phyloP scores from a whole-genome alignment of 2,888 invertebrate genomes.

The Plagodis pulveraria region DNA sequence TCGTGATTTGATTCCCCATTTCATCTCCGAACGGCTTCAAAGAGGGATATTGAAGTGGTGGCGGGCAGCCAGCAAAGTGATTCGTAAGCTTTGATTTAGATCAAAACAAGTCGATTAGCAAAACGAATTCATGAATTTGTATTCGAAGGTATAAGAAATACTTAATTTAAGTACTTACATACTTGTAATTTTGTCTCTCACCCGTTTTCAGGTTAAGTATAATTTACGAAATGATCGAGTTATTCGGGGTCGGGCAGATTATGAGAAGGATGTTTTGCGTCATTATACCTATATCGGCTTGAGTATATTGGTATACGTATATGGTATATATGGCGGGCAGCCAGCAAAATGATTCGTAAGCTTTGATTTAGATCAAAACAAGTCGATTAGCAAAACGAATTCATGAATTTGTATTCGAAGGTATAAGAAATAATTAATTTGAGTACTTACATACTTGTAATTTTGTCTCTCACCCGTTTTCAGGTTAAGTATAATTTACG shows the following conservation, averaged over 20 bases:
- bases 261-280: no score
- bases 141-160: conserved; percentile 2
- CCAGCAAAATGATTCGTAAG: conserved; percentile 59
- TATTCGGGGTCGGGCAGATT: no score
- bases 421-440: not conserved
- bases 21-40: conserved; percentile 53
- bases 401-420: conserved; percentile 6
- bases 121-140: conserved; percentile 7
- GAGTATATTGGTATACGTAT: no score
- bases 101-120: conserved; percentile 56
- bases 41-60: conserved; percentile 49
- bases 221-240: no score
- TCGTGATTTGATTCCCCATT: conserved; percentile 36
- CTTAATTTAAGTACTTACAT: not conserved
- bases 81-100: conserved; percentile 69
- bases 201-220: no score
- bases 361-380: conserved; percentile 60
- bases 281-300: no score
- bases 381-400: conserved; percentile 50
- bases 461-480: no score
- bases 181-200: no score
- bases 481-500: no score
- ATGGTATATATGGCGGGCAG: no score
- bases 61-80: conserved; percentile 54
- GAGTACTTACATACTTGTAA: not conserved